A percentile compares a stretch with the other conserved stretches of the same genome.
Evolutionary conservation across 2,888 invertebrate genomes (phyloP).

Genomic region (Chorisops tibialis): DNA sequence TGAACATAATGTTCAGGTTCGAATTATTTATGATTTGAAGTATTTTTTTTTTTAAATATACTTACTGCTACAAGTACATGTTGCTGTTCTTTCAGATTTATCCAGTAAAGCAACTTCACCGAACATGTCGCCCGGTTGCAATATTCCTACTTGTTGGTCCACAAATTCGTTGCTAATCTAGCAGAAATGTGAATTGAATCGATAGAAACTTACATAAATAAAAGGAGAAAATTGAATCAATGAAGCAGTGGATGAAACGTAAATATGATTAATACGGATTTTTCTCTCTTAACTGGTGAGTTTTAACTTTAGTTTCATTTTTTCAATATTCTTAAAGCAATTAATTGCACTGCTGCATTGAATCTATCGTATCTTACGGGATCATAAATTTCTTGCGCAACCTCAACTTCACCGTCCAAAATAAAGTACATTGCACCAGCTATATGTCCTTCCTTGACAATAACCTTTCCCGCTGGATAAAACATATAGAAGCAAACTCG

Average conservation of each 20-base stretch:
- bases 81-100: slow-evolving; percentile 59
- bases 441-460: slow-evolving; percentile 61
- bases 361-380: neutral
- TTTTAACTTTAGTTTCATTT: too few species aligned
- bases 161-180: slow-evolving; percentile 27
- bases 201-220: too few species aligned
- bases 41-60: too few species aligned
- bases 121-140: slow-evolving; percentile 62
- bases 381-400: neutral
- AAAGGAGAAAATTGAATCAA: too few species aligned
- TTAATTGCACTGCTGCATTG: too few species aligned
- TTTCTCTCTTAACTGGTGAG: too few species aligned
- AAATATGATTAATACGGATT: too few species aligned
- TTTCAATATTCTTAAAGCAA: too few species aligned
- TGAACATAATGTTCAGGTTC: too few species aligned
- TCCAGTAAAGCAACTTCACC: slow-evolving; percentile 66
- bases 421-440: slow-evolving; percentile 65
- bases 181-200: too few species aligned
- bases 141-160: slow-evolving; percentile 51
- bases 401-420: slow-evolving; percentile 57
- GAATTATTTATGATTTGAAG: too few species aligned
- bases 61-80: slow-evolving; percentile 58
- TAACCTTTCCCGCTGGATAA: slow-evolving; percentile 57
- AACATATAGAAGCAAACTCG: slow-evolving; percentile 62
- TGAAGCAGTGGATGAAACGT: too few species aligned